Conservation (phyloP, 1,140 invertebrate species). For the Macrobrachium rosenbergii region DNA sequence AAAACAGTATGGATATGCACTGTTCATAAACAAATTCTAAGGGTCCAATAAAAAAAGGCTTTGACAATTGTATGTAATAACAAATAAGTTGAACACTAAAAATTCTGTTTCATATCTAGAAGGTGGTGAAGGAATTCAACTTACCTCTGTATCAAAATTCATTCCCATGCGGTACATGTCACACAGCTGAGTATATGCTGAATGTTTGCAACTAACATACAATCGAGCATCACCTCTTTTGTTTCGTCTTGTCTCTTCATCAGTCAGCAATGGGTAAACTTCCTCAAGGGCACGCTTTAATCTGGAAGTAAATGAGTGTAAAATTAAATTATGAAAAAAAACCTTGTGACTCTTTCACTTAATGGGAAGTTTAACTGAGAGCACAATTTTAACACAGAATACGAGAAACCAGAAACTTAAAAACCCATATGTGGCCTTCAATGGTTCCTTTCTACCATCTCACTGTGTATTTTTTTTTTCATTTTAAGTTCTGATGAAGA, state of each 20-base stretch:
- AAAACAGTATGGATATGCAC: too few relatives aligned
- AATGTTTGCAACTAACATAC: constrained; percentile 81
- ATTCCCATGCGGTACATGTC: constrained; percentile 78
- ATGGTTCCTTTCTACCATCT: too few relatives aligned
- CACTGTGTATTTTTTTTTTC: too few relatives aligned
- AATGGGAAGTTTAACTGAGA: neutral
- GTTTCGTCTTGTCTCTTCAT: constrained; percentile 81
- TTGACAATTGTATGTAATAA: too few relatives aligned
- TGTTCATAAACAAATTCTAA: neutral
- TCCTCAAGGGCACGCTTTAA: constrained; percentile 88
- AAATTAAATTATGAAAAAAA: neutral
- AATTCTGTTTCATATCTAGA: neutral
- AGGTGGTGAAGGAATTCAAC: neutral
- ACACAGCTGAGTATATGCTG: constrained; percentile 79
- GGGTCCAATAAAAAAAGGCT: neutral
- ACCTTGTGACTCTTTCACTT: neutral
- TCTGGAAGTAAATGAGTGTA: constrained; percentile 70
- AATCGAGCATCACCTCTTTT: constrained; percentile 82
- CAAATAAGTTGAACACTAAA: too few relatives aligned
- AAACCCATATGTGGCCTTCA: neutral
- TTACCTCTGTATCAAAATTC: constrained; percentile 70
- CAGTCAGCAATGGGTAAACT: constrained; percentile 84
- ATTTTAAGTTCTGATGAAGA: too few relatives aligned
- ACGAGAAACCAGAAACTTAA: neutral
- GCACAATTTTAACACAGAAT: neutral